Percentiles rank a stretch among this genome's conserved stretches.
These are phyloP conservation scores for Pollicipes pollicipes DNA, from an alignment of 1,140 invertebrate genomes.

Conservation along the genomic window DNA sequence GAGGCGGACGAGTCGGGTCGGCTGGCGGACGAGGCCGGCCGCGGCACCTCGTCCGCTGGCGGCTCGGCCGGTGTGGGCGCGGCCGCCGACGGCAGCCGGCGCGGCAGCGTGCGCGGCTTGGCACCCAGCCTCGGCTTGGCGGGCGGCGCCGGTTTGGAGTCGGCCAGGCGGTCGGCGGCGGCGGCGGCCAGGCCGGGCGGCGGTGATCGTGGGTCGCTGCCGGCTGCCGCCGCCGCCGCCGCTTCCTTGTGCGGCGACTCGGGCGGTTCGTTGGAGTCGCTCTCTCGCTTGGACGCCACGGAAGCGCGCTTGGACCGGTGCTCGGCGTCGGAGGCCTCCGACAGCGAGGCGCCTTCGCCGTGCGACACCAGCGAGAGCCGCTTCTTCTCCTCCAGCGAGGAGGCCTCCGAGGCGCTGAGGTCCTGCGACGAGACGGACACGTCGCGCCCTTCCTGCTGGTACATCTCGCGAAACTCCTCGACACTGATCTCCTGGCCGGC, in stretches of 20 bases:
- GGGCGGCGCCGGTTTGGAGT: not conserved
- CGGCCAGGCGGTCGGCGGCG: not conserved
- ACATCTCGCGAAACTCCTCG: constrained; percentile 10
- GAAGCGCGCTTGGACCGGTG: not conserved
- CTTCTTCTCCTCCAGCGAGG: constrained; percentile 12
- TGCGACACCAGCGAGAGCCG: not conserved
- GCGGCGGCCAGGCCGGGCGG: no score
- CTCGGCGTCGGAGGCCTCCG: not conserved
- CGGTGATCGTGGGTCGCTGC: not conserved
- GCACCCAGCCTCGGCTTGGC: not conserved
- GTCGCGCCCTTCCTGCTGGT: not conserved
- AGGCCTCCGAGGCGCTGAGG: constrained; percentile 3
- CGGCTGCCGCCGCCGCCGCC: no score
- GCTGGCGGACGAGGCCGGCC: constrained; percentile 24
- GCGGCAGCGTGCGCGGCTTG: constrained; percentile 6
- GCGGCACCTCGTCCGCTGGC: constrained; percentile 15
- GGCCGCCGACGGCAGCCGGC: constrained; percentile 7
- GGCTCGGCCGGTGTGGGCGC: no score
- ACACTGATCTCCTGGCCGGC: constrained; percentile 13
- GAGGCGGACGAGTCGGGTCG: constrained; percentile 20
- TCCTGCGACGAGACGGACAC: not conserved
- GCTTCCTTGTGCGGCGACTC: not conserved
- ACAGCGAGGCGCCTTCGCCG: not conserved
- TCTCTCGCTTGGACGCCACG: not conserved
- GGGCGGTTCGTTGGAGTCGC: not conserved